phyloP scores from a whole-genome alignment of 2,797 vertebrate genomes.

The Trematomus bernacchii region DNA sequence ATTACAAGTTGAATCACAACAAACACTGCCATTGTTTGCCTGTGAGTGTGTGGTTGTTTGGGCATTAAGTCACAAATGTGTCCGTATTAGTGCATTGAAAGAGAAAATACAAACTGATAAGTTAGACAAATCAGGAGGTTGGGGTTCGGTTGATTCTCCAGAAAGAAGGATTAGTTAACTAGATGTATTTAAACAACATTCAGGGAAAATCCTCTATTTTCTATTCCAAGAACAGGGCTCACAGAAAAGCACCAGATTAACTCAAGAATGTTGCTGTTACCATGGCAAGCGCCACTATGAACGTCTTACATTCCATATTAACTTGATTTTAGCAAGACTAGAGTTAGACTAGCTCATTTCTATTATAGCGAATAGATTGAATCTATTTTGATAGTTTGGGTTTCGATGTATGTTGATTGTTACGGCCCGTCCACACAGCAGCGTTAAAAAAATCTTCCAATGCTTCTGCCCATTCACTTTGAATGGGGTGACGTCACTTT shows the following conservation, averaged over 20 bases:
- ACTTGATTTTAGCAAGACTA: neutral
- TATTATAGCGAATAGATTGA: neutral
- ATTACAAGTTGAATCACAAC: conserved; percentile 20
- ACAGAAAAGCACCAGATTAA: conserved; percentile 16
- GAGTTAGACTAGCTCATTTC: neutral
- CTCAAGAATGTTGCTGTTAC: neutral
- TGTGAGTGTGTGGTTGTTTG: conserved; percentile 3
- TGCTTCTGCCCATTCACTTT: no score
- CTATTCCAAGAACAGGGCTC: conserved; percentile 22
- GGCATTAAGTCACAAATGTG: conserved; percentile 14
- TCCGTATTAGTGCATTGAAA: conserved; percentile 4
- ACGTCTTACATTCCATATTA: neutral
- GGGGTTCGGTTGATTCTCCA: neutral
- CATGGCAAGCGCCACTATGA: neutral
- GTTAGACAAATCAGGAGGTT: conserved; percentile 14
- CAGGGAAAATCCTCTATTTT: conserved; percentile 14
- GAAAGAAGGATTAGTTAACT: conserved; percentile 30
- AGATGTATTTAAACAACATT: conserved; percentile 26
- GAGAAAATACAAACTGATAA: conserved; percentile 11
- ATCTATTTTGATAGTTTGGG: neutral
- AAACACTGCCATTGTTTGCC: conserved; percentile 7
- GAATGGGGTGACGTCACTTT: no score
- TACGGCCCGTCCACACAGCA: no score
- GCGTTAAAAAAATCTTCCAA: no score
- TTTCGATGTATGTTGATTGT: neutral